Base-by-base conservation (phyloP, 1,140 invertebrate species). In the Orussus abietinus region DNA sequence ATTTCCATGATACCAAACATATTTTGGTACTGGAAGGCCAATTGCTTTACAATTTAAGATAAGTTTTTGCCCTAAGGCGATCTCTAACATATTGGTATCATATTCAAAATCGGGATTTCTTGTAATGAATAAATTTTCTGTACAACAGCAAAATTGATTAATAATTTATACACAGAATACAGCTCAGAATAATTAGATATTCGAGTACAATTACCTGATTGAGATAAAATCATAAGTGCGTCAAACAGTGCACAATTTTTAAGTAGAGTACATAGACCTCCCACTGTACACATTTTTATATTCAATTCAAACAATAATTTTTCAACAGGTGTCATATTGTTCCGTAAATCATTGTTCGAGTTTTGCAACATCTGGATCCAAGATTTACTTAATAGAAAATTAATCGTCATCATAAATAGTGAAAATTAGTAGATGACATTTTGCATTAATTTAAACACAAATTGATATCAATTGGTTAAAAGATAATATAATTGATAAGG, bases 11-110 rank as follows among this genome's bases (percentile, higher is more conserved):
- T 55, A 62, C 64, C 64, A 67, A 9, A 40, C 20, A n/a, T 63
- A 67, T 37, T 12, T 53, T 1, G 63, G 63, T 2, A 51, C 50
- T 39, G 63, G 64, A 33, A 67, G 47, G n/a, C 64, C 63, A 2
- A 10, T 19, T 20, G 65, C 64, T 53, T 54, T 47, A 33, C 62
- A 65, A 17, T 15, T 46, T 7, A 64, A 42, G 15, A n/a, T 35
- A 21, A 65, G 35, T 11, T 19, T 39, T 12, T 44, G 29, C 0
- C 49, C 52, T 17, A 65, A 15, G 5, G 37, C 21, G 32, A 66
- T 15, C 33, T 51, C 30, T 28, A 54, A 25, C 28, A 17, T 36
- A 22, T 45, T 17, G 5, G 11, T 28, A 15, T 19, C 22, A 9
- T 13, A 17, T 19, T 46, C 11, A 6, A 37, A 38, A 21, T 55